Evolutionary conservation across 2,888 invertebrate species (phyloP).

Genomic region (Hesperia comma): DNA sequence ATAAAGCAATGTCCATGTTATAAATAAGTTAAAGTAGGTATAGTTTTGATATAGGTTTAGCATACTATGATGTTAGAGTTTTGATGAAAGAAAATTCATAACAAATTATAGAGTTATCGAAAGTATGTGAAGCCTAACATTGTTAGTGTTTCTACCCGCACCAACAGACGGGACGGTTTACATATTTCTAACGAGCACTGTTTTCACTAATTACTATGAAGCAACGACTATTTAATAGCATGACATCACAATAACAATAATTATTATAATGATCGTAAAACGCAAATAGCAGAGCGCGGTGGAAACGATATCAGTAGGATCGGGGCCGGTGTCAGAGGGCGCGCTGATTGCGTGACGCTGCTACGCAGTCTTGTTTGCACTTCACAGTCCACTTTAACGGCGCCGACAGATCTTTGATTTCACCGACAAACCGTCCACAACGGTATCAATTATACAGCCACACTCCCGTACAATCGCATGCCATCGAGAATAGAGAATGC

Average conservation of each 20-base stretch:
- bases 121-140: too few relatives aligned
- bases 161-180: too few relatives aligned
- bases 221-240: slow-evolving; percentile 6
- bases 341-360: slow-evolving; percentile 64
- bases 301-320: slow-evolving; percentile 46
- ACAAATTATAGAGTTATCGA: too few relatives aligned
- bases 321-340: slow-evolving; percentile 70
- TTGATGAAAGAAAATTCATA: too few relatives aligned
- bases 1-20: too few relatives aligned
- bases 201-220: background rate
- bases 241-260: slow-evolving; percentile 20
- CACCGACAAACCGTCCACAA: slow-evolving; percentile 53
- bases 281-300: slow-evolving; percentile 47
- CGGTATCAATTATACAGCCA: slow-evolving; percentile 56
- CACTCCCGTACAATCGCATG: slow-evolving; percentile 44
- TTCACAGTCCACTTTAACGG: slow-evolving; percentile 56
- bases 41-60: too few relatives aligned
- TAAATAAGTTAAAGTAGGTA: too few relatives aligned
- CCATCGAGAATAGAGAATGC: slow-evolving; percentile 25
- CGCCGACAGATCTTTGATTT: slow-evolving; percentile 69
- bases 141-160: too few relatives aligned
- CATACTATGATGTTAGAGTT: too few relatives aligned
- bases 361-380: slow-evolving; percentile 60
- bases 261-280: slow-evolving; percentile 38
- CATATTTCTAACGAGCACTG: too few relatives aligned